A percentile compares a stretch with the other conserved stretches of the same genome.
phyloP scores from a whole-genome alignment of 2,888 invertebrate species.

The Cosmorhoe ocellata region DNA sequence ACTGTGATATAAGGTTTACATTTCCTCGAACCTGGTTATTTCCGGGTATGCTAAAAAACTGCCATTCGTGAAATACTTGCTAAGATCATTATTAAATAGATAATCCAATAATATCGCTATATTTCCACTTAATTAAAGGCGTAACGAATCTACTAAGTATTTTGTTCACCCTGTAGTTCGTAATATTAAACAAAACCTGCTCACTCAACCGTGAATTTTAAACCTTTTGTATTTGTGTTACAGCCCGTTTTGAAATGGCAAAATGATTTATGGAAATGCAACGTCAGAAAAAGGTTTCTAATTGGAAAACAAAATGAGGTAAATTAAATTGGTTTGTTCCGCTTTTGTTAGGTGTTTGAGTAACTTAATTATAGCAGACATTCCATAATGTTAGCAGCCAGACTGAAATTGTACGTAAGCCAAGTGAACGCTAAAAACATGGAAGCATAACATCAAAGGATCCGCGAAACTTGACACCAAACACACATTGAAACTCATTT shows the following conservation, averaged over 20 bases:
- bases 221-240: conserved; percentile 27
- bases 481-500: no score
- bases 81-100: no score
- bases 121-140: neutral
- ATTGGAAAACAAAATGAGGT: conserved; percentile 35
- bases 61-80: no score
- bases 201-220: conserved; percentile 28
- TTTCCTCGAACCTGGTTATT: neutral
- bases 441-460: no score
- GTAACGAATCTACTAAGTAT: conserved; percentile 8
- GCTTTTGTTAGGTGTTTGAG: conserved; percentile 29
- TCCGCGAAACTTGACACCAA: no score
- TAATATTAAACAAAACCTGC: conserved; percentile 21
- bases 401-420: no score
- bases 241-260: conserved; percentile 28
- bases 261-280: conserved; percentile 30
- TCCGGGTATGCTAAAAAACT: no score
- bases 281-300: conserved; percentile 31
- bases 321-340: conserved; percentile 35
- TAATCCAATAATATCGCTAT: no score
- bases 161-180: conserved; percentile 2
- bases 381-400: neutral
- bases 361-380: conserved; percentile 27
- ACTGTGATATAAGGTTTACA: no score
- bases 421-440: no score